phyloP scores from a whole-genome alignment of 2,797 vertebrate species.

The Alcedo atthis region DNA sequence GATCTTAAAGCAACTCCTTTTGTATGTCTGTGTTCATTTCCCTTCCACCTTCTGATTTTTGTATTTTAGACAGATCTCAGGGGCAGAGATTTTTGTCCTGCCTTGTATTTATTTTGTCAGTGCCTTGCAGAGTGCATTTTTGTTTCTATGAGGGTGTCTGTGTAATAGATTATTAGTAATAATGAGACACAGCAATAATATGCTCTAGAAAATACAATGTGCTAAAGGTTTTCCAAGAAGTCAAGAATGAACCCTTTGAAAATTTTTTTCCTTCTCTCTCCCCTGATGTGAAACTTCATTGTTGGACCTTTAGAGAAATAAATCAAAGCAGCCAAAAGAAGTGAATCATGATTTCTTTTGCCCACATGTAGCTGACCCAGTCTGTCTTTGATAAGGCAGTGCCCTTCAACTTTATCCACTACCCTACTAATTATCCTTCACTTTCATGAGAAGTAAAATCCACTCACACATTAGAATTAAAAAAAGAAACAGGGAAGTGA shows the following conservation, averaged over 20 bases:
- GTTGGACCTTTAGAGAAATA: slow-evolving; percentile 32
- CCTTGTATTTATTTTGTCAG: not conserved
- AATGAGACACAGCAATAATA: not conserved
- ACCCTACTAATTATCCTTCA: slow-evolving; percentile 49
- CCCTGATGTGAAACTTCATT: slow-evolving; percentile 48
- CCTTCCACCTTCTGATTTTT: not conserved
- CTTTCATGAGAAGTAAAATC: slow-evolving; percentile 45
- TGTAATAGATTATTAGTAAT: not conserved
- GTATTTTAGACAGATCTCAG: not conserved
- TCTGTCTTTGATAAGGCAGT: slow-evolving; percentile 42
- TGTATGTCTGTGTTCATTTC: not conserved
- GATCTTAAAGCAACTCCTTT: not conserved
- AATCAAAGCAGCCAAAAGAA: slow-evolving; percentile 44
- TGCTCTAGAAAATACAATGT: not conserved
- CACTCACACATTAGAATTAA: slow-evolving; percentile 33
- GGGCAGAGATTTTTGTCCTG: not conserved
- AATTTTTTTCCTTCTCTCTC: slow-evolving; percentile 17
- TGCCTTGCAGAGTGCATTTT: not conserved
- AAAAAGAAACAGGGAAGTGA: slow-evolving; percentile 9
- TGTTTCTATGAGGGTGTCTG: not conserved
- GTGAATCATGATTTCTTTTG: slow-evolving; percentile 25
- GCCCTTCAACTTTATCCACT: slow-evolving; percentile 34
- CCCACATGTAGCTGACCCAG: not conserved
- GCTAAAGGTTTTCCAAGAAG: slow-evolving; percentile 23
- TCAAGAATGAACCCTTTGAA: slow-evolving; percentile 28